phyloP scores from a whole-genome alignment of 2,888 invertebrate species.

The Coronaproctus castanopsis region DNA sequence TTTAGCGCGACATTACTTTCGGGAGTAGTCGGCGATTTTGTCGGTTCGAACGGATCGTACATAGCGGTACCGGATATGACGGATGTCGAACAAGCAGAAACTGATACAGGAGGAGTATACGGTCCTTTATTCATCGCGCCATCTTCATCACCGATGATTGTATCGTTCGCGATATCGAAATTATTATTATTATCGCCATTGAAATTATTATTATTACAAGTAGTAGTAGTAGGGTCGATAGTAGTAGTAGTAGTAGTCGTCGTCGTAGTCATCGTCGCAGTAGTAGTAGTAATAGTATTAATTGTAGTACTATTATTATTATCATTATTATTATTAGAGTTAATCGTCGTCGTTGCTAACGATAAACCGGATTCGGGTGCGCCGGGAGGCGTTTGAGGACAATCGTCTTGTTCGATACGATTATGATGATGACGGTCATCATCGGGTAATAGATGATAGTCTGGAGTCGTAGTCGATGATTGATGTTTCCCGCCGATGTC shows the following conservation, averaged over 20 bases:
- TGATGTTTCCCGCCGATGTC: background rate
- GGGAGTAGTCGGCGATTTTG: slow-evolving; percentile 43
- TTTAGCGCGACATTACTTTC: background rate
- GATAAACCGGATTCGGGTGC: slow-evolving; percentile 4
- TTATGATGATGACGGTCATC: background rate
- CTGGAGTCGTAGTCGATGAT: background rate
- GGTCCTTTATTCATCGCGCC: slow-evolving; percentile 35
- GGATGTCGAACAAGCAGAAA: slow-evolving; percentile 20
- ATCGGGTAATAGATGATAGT: background rate
- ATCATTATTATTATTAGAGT: background rate
- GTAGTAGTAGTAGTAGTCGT: too few species aligned
- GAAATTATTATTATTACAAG: too few species aligned
- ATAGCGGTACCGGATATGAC: slow-evolving; percentile 48
- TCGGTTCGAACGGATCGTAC: slow-evolving; percentile 81
- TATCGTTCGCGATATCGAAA: background rate
- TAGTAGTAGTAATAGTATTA: too few species aligned
- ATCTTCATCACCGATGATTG: background rate
- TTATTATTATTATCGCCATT: too few species aligned
- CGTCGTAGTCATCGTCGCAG: background rate
- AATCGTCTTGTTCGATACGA: slow-evolving; percentile 21
- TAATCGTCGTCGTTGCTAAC: background rate
- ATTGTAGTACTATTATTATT: too few species aligned
- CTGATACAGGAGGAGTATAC: slow-evolving; percentile 47
- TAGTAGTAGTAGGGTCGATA: too few species aligned
- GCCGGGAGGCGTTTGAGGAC: slow-evolving; percentile 55